Conservation (phyloP, 1,140 invertebrate genomes). For the Drosophila setifemur region DNA sequence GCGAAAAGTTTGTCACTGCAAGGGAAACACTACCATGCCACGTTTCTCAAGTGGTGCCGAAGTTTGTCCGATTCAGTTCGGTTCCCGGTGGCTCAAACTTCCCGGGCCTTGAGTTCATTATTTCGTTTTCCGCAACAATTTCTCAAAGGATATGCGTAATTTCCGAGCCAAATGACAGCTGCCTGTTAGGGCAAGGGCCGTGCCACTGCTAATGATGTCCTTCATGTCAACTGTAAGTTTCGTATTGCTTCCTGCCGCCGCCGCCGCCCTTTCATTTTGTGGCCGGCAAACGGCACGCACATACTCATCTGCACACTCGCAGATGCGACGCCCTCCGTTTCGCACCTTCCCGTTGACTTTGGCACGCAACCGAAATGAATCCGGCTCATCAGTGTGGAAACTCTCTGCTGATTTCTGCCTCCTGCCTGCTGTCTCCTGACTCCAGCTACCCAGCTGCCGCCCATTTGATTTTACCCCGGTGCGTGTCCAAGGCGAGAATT, state of each 20-base stretch:
- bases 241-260: constrained; percentile 26
- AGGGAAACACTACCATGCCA: constrained; percentile 4
- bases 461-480: constrained; percentile 3
- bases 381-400: constrained; percentile 52
- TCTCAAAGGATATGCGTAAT: constrained; percentile 72
- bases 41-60: constrained; percentile 25
- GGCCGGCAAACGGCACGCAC: background rate
- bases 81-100: too few relatives aligned
- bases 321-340: constrained; percentile 12
- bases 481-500: constrained; percentile 41
- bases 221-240: constrained; percentile 41
- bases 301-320: background rate
- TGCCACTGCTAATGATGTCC: constrained; percentile 55
- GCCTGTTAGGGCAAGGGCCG: constrained; percentile 29
- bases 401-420: constrained; percentile 36
- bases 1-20: constrained; percentile 16
- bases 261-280: background rate
- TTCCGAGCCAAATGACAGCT: constrained; percentile 46
- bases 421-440: background rate
- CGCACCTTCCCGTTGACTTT: constrained; percentile 39
- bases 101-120: constrained; percentile 52
- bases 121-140: constrained; percentile 58
- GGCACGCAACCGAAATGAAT: constrained; percentile 59
- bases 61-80: constrained; percentile 46
- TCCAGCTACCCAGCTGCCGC: too few relatives aligned